A percentile compares a stretch with the other conserved stretches of the same genome.
Conservation (phyloP, 2,113 vertebrate genomes). For the Boulengeromyrus knoepffleri region DNA sequence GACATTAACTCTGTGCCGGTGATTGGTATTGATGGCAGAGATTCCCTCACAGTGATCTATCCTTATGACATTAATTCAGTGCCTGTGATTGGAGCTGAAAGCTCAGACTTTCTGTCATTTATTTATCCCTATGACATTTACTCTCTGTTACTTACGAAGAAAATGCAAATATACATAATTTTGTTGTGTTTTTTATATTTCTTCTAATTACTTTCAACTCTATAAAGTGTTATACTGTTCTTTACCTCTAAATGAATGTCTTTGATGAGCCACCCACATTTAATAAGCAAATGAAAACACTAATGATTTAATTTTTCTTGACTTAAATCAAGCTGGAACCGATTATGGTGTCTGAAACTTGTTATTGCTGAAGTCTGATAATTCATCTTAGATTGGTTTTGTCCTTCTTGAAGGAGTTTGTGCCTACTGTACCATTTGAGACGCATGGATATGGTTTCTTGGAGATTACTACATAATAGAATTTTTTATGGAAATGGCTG, state of each 20-base stretch:
- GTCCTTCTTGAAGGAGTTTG: neutral
- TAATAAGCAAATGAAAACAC: neutral
- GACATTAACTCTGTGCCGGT: neutral
- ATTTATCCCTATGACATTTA: neutral
- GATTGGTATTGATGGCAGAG: neutral
- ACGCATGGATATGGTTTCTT: neutral
- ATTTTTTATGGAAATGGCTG: neutral
- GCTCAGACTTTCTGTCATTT: neutral
- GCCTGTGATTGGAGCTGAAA: neutral
- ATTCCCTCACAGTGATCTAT: neutral
- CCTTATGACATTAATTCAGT: neutral
- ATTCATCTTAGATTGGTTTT: neutral
- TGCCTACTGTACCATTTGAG: neutral
- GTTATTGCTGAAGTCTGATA: neutral
- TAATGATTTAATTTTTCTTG: neutral
- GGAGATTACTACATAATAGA: neutral
- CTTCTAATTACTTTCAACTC: neutral
- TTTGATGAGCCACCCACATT: neutral
- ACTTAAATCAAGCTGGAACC: neutral
- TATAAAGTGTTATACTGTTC: neutral
- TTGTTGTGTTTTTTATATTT: neutral
- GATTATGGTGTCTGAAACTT: neutral
- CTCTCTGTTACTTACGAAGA: neutral
- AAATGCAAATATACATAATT: neutral
- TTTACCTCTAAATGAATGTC: neutral